phyloP scores from a whole-genome alignment of 2,888 invertebrate genomes.

The Pollenia amentaria region DNA sequence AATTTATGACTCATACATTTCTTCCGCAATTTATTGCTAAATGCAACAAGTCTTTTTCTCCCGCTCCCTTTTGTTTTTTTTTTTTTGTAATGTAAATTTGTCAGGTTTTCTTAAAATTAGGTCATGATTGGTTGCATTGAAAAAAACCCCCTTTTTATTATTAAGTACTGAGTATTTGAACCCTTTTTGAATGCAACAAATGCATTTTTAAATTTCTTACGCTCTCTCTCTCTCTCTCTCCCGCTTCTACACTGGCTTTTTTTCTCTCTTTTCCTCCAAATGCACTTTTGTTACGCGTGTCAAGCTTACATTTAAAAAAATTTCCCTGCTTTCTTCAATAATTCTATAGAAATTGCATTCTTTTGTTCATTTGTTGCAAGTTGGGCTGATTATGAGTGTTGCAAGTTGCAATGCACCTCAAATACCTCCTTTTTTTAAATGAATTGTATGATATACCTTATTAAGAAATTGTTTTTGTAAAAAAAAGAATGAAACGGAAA shows the following conservation, averaged over 20 bases:
- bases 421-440: slow-evolving; percentile 13
- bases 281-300: slow-evolving; percentile 65
- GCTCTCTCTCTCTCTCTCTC: not conserved
- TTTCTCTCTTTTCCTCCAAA: not conserved
- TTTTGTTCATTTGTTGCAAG: slow-evolving; percentile 45
- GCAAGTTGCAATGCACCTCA: slow-evolving; percentile 24
- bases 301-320: slow-evolving; percentile 37
- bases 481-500: not conserved
- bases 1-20: slow-evolving; percentile 45
- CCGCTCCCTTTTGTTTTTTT: not conserved
- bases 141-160: slow-evolving; percentile 37
- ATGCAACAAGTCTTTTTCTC: slow-evolving; percentile 41
- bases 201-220: slow-evolving; percentile 19
- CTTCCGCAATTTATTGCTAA: not conserved
- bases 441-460: slow-evolving; percentile 5
- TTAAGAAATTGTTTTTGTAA: not conserved
- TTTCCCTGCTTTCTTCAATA: not conserved
- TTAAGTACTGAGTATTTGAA: not conserved
- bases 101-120: slow-evolving; percentile 41
- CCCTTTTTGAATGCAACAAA: slow-evolving; percentile 21
- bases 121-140: slow-evolving; percentile 66
- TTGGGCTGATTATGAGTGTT: slow-evolving; percentile 19
- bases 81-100: slow-evolving; percentile 3
- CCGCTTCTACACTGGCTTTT: not conserved
- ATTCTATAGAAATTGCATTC: slow-evolving; percentile 49